Evolutionary conservation across 2,797 vertebrate species (phyloP).

Genomic region (Molossus molossus): DNA sequence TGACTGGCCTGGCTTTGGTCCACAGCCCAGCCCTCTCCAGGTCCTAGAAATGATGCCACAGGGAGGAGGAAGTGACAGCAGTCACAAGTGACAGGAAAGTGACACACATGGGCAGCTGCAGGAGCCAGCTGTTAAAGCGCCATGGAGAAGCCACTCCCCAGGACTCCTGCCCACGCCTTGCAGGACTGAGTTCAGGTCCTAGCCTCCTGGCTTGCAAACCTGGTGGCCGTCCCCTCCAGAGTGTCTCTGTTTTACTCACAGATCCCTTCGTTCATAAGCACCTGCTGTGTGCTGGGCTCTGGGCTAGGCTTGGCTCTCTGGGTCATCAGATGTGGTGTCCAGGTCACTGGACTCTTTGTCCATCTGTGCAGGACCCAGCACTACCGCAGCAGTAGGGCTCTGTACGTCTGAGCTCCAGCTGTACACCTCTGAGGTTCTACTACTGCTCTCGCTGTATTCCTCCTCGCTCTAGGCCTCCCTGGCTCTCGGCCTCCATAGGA

Average conservation of each 20-base stretch:
- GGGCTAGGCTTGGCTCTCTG: too few species aligned
- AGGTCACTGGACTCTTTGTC: not conserved
- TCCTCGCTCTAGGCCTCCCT: not conserved
- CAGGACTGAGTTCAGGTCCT: not conserved
- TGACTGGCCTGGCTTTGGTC: not conserved
- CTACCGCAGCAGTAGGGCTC: not conserved
- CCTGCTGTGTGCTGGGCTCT: not conserved
- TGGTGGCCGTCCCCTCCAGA: not conserved
- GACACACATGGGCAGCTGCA: not conserved
- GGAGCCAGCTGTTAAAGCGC: not conserved
- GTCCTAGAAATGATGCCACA: not conserved
- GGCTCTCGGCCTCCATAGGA: not conserved
- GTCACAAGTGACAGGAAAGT: not conserved
- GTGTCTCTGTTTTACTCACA: not conserved
- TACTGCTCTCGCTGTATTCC: not conserved
- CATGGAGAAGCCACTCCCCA: not conserved
- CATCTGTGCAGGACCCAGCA: rapidly evolving
- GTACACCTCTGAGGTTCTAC: not conserved
- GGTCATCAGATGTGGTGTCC: not conserved
- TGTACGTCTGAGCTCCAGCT: not conserved
- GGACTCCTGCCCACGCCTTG: not conserved
- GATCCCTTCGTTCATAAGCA: not conserved
- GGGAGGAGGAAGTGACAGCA: not conserved
- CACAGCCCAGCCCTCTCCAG: not conserved
- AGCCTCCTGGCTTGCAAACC: not conserved